These are phyloP conservation scores for Andrena hattorfiana DNA, from an alignment of 2,888 invertebrate genomes.

Conservation along the genomic window DNA sequence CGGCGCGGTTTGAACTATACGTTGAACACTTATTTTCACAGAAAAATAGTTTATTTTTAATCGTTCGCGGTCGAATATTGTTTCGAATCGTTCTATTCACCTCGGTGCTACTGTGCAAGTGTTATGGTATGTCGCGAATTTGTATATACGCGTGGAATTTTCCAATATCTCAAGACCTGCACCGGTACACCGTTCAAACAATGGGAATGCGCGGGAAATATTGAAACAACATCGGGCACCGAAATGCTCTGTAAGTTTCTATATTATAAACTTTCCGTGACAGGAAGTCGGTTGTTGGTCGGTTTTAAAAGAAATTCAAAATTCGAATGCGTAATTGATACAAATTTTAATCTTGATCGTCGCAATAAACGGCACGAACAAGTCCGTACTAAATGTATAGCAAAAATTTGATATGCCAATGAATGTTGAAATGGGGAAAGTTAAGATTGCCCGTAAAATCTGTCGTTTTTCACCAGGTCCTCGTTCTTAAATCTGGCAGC, in stretches of 20 bases:
- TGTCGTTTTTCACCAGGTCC: constrained; percentile 32
- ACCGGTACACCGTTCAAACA: not conserved
- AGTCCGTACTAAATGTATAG: not conserved
- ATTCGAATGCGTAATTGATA: not conserved
- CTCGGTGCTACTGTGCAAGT: not conserved
- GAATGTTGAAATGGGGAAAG: too few species aligned
- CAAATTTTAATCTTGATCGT: not conserved
- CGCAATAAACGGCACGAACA: not conserved
- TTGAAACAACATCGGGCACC: not conserved
- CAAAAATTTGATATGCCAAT: not conserved
- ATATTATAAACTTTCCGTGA: not conserved
- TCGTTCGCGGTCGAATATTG: not conserved
- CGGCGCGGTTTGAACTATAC: not conserved
- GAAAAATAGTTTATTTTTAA: not conserved
- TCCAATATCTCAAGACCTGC: not conserved
- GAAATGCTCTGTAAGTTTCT: not conserved
- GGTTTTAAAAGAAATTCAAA: too few species aligned
- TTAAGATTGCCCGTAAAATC: constrained; percentile 3
- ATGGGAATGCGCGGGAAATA: not conserved
- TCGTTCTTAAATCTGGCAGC: constrained; percentile 66
- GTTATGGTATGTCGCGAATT: not conserved
- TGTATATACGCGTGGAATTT: not conserved
- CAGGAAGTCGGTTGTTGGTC: not conserved
- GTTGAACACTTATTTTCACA: not conserved
- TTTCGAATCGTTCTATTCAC: not conserved